Conservation (phyloP, 2,888 invertebrate genomes). For the Belgica antarctica region DNA sequence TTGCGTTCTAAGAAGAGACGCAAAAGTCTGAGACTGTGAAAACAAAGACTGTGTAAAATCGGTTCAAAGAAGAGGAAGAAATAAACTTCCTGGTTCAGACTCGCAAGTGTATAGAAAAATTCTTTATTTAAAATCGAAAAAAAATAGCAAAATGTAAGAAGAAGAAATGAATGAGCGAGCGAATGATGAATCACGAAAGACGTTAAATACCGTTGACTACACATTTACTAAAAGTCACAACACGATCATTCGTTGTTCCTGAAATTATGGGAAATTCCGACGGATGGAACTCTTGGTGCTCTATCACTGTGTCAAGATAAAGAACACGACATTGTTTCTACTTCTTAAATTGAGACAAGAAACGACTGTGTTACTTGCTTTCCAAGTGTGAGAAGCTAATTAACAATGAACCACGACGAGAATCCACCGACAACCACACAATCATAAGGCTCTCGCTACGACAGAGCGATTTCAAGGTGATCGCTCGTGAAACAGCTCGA, state of each 20-base stretch:
- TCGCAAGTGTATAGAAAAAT: slow-evolving; percentile 53
- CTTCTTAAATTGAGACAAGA: no score
- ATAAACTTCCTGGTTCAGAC: slow-evolving; percentile 65
- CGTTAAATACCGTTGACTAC: slow-evolving; percentile 38
- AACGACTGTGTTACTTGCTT: not conserved
- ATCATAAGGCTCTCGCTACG: slow-evolving; percentile 4
- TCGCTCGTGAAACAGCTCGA: not conserved
- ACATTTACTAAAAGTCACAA: not conserved
- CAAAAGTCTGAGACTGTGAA: not conserved
- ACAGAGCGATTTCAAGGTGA: not conserved
- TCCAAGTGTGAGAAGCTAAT: slow-evolving; percentile 5
- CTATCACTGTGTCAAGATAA: not conserved
- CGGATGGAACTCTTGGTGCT: not conserved
- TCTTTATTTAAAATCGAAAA: not conserved
- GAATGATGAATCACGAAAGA: slow-evolving; percentile 28
- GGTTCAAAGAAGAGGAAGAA: slow-evolving; percentile 57
- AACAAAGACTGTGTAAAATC: not conserved
- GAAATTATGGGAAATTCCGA: slow-evolving; percentile 6
- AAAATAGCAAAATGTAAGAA: slow-evolving; percentile 8
- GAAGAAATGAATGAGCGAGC: not conserved
- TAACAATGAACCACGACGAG: slow-evolving; percentile 5
- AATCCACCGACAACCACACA: not conserved
- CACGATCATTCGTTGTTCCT: not conserved
- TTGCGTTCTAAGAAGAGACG: not conserved
- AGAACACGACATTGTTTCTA: no score